phyloP scores from a whole-genome alignment of 2,797 vertebrate species.

The Platyrinchus mystaceus region DNA sequence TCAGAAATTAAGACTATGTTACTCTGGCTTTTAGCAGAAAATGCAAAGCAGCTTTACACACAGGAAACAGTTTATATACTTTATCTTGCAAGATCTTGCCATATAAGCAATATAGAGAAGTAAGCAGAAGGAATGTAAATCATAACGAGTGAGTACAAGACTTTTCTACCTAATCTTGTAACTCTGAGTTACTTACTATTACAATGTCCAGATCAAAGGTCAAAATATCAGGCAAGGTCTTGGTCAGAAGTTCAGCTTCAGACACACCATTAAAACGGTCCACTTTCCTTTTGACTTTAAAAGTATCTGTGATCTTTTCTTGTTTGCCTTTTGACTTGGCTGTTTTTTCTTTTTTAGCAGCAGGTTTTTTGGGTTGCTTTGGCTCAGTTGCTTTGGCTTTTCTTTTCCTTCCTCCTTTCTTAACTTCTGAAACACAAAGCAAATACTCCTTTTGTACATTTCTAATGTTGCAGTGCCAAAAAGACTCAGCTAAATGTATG shows the following conservation, averaged over 20 bases:
- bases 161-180: neutral
- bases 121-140: neutral
- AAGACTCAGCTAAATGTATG: neutral
- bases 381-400: conserved; percentile 74
- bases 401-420: conserved; percentile 85
- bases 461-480: neutral
- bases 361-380: conserved; percentile 77
- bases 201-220: conserved; percentile 96
- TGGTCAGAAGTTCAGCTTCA: conserved; percentile 95
- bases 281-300: conserved; percentile 96
- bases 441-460: neutral
- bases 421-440: conserved; percentile 70
- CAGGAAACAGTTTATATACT: neutral
- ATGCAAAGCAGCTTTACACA: neutral
- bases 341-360: conserved; percentile 72
- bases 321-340: conserved; percentile 86
- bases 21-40: neutral
- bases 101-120: neutral
- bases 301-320: conserved; percentile 94
- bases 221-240: conserved; percentile 95
- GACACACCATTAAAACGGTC: conserved; percentile 96
- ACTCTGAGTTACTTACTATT: conserved; percentile 84
- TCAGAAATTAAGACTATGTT: neutral
- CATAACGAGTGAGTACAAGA: neutral
- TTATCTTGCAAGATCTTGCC: conserved; percentile 25